A percentile compares a stretch with the other conserved stretches of the same genome.
These are phyloP conservation scores for Sapayoa aenigma DNA, from an alignment of 2,113 vertebrate genomes.

Conservation along the genomic window DNA sequence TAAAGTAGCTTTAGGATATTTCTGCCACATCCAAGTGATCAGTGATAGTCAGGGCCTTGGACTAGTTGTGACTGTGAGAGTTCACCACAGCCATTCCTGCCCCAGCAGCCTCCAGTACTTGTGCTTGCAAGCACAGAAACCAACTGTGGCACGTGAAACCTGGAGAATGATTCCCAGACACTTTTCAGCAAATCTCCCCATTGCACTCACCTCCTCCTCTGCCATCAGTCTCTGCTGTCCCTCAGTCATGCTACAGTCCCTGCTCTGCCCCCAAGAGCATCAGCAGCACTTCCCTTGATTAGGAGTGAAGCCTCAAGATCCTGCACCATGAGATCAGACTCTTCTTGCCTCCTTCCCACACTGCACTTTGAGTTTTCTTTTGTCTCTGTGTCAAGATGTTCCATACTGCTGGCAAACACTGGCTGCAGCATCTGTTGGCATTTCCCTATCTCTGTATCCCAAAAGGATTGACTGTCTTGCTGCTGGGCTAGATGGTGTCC, in stretches of 20 bases:
- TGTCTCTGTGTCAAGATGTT: not conserved
- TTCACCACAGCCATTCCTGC: not conserved
- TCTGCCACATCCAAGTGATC: not conserved
- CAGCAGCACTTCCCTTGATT: not conserved
- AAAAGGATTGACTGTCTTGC: not conserved
- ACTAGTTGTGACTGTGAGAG: not conserved
- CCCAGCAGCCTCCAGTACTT: not conserved
- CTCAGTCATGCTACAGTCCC: not conserved
- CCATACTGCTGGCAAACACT: not conserved
- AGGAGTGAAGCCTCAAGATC: not conserved
- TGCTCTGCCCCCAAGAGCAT: not conserved
- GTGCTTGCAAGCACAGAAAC: not conserved
- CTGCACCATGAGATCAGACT: accelerated
- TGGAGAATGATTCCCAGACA: not conserved
- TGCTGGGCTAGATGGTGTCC: not conserved
- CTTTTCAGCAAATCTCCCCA: not conserved
- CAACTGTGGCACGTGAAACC: not conserved
- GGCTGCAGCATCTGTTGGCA: not conserved
- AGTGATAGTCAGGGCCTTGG: not conserved
- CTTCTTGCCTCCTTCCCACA: not conserved
- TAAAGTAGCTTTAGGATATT: not conserved
- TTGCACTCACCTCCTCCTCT: not conserved
- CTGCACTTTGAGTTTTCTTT: not conserved
- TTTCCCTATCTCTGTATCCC: not conserved
- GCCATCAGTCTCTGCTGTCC: not conserved